These are phyloP conservation scores for Trypoxylon attenuatum DNA, from an alignment of 2,888 invertebrate species.

Conservation along the genomic window DNA sequence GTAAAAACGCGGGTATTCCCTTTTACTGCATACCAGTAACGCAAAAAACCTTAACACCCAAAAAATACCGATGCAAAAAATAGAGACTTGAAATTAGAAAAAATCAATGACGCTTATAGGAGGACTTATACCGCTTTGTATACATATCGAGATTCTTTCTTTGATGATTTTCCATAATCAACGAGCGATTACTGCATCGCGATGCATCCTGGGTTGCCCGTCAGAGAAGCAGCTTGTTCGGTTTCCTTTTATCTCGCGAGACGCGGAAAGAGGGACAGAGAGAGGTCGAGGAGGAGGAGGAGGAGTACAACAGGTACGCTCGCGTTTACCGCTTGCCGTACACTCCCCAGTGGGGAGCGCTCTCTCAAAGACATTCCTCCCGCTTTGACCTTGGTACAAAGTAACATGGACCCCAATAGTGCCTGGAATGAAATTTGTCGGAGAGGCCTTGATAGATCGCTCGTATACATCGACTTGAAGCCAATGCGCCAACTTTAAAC, in stretches of 20 bases:
- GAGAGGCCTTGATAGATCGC: conserved; percentile 35
- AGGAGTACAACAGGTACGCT: conserved; percentile 31
- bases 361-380: conserved; percentile 41
- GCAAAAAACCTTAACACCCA: too few relatives aligned
- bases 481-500: too few relatives aligned
- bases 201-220: not conserved
- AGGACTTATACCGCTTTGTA: too few relatives aligned
- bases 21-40: too few relatives aligned
- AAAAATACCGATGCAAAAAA: too few relatives aligned
- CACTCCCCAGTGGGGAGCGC: not conserved
- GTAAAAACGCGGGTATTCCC: too few relatives aligned
- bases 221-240: too few relatives aligned
- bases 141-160: too few relatives aligned
- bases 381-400: conserved; percentile 42
- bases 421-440: conserved; percentile 49
- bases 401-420: conserved; percentile 31
- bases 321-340: conserved; percentile 1
- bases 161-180: too few relatives aligned
- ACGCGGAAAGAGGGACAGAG: not conserved
- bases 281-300: not conserved
- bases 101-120: too few relatives aligned
- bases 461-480: conserved; percentile 8
- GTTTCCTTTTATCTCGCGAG: not conserved
- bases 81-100: too few relatives aligned
- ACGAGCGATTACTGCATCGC: too few relatives aligned